These are phyloP conservation scores for Erythrocercus mccallii DNA, from an alignment of 2,113 vertebrate species.

Conservation along the genomic window DNA sequence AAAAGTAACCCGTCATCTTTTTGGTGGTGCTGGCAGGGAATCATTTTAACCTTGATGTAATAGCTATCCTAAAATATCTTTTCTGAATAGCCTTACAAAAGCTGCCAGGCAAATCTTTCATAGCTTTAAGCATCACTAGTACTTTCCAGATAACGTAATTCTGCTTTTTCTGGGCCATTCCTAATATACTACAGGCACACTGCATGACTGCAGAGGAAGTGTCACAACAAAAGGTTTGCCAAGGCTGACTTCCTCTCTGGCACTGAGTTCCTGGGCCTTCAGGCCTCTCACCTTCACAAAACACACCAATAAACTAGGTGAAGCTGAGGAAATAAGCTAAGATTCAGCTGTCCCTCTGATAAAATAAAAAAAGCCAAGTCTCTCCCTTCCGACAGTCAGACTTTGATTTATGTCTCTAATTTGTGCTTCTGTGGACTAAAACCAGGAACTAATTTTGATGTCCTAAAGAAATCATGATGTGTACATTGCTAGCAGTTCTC, in stretches of 20 bases:
- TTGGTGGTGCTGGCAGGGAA: neutral
- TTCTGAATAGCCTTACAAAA: constrained; percentile 1
- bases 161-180: constrained; percentile 28
- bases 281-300: neutral
- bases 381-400: neutral
- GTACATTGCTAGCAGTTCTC: neutral
- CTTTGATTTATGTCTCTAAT: neutral
- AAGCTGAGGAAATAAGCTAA: neutral
- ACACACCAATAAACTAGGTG: neutral
- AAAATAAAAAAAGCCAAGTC: neutral
- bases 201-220: neutral
- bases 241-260: neutral
- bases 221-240: neutral
- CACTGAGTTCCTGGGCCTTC: neutral
- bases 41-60: neutral
- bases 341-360: neutral
- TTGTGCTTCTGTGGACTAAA: neutral
- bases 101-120: constrained; percentile 22
- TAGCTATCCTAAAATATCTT: neutral
- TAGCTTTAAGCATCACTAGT: constrained; percentile 9
- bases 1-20: neutral
- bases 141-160: constrained; percentile 52
- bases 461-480: neutral
- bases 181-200: neutral
- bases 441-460: neutral